Evolutionary conservation across 2,797 vertebrate species (phyloP).

Genomic region (Streptopelia turtur): DNA sequence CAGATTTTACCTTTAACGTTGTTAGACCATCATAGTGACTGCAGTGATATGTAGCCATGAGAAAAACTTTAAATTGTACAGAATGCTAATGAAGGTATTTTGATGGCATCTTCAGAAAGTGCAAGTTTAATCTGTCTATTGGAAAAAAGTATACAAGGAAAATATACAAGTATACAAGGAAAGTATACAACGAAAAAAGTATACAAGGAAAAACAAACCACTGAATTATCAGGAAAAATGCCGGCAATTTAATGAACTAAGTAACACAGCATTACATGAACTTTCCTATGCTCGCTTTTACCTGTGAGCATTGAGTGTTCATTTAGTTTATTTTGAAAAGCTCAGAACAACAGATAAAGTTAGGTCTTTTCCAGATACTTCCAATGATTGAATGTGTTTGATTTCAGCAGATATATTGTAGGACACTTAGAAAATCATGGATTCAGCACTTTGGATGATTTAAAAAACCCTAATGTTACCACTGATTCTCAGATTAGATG

Average conservation of each 20-base stretch:
- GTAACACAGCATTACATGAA: background rate
- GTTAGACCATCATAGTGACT: background rate
- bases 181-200: background rate
- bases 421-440: background rate
- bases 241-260: background rate
- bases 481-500: background rate
- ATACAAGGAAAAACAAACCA: background rate
- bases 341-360: background rate
- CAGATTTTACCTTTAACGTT: background rate
- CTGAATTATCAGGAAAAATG: background rate
- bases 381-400: background rate
- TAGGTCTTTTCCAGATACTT: background rate
- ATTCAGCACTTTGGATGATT: background rate
- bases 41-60: background rate
- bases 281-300: background rate
- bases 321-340: background rate
- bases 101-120: background rate
- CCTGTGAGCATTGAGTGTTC: background rate
- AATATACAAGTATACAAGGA: too few species aligned
- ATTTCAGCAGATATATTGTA: background rate
- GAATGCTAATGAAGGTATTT: background rate
- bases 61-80: background rate
- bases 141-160: background rate
- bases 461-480: fast-evolving
- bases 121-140: background rate